Evolutionary conservation across 2,888 invertebrate genomes (phyloP).

Genomic region (Drosophila borealis): DNA sequence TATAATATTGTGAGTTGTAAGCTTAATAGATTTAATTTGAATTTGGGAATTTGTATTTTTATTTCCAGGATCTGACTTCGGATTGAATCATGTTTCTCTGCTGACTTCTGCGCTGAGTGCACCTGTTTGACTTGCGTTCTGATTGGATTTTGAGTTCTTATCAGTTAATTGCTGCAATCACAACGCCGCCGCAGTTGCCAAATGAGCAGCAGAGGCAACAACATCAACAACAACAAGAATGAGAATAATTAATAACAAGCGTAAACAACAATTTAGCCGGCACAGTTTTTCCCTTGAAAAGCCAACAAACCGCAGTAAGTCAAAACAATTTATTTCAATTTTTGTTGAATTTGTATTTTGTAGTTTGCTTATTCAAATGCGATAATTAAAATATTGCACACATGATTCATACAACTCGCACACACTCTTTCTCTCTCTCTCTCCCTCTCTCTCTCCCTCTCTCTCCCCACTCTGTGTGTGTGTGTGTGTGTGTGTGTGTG

Average conservation of each 20-base stretch:
- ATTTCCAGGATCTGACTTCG: no score
- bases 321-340: constrained; percentile 54
- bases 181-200: constrained; percentile 25
- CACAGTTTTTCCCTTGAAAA: constrained; percentile 35
- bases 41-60: no score
- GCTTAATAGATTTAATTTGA: no score
- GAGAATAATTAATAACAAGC: constrained; percentile 29
- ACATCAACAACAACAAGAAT: constrained; percentile 10
- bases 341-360: constrained; percentile 24
- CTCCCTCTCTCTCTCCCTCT: background rate
- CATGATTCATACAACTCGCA: constrained; percentile 57
- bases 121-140: constrained; percentile 13
- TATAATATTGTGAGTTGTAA: no score
- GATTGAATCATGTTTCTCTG: background rate
- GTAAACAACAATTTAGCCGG: constrained; percentile 50
- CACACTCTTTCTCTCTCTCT: background rate
- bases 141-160: constrained; percentile 49
- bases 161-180: constrained; percentile 60
- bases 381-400: constrained; percentile 71
- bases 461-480: background rate
- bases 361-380: constrained; percentile 55
- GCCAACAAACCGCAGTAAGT: constrained; percentile 47
- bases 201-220: constrained; percentile 6
- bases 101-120: constrained; percentile 23
- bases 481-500: background rate